Base-by-base conservation (phyloP, 2,797 vertebrate genomes). In the Morus bassanus region DNA sequence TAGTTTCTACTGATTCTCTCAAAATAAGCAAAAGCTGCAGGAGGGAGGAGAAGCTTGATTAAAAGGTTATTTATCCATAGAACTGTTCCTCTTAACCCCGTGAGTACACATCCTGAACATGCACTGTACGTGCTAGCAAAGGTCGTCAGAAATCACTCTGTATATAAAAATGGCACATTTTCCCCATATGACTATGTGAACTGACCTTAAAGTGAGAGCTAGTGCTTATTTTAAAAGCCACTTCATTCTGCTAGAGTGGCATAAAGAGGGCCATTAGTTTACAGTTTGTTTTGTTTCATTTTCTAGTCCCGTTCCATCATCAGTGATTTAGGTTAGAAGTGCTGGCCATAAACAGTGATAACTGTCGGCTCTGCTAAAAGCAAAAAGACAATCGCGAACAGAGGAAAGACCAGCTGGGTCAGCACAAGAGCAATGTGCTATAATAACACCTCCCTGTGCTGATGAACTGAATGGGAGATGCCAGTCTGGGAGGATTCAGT, bases 391-490 rank as follows among this genome's bases (percentile, higher is more conserved):
- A 3, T 12, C 14, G 3, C 0, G 1, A 48, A 22, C 10, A 53
- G 64, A 60, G 68, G 82, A 24, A 50, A 10, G 18, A 37, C 3
- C 31, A 8, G 14, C 31, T 28, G 76, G 72, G 77, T 53, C 56
- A 53, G 72, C 35, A 11, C 14, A 2, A 31, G 31, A 19, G 60
- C 2, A 0, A 21, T 6, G 18, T 13, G 46, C 35, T 54, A 1
- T 13, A 45, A 14, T 13, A 41, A 11, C 39, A 63, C 46, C 59
- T 67, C 27, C 43, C 48, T 5, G 2, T 13, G 41, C 53, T 27
- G 43, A 9, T 4, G 50, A 45, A 45, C 14, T 18, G 24, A 6
- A 25, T 3, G 5, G 45, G 63, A 89, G 37, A 15, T 17, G 53
- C 41, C 22, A 3, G 8, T 33, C 28, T 11, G 75, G 64, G 53